Evolutionary conservation across 1,140 invertebrate species (phyloP), one percentile per base, ranked within the genome.

Genomic region (Belonocnema kinseyi): DNA sequence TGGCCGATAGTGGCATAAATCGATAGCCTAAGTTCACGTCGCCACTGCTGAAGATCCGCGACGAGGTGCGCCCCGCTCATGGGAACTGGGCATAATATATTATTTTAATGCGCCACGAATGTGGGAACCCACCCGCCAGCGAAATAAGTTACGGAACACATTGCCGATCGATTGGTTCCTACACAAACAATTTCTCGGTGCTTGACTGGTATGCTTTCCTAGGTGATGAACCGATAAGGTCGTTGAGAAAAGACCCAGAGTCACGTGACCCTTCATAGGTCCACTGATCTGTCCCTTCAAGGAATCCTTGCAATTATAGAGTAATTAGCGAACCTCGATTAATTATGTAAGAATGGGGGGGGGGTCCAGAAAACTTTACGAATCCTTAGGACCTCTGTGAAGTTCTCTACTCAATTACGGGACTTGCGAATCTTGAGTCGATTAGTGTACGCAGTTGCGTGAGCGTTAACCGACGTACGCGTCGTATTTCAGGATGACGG

Each of bases 31-130:
- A 13, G 54, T 58, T 75, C 73, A 50, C 73, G 73, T 75, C 73
- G 73, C 73, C 73, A 66, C 73, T n/a, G 73, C 51, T 75, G 74
- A 70, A 58, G 74, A 75, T 17, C 74, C 56, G 73, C 54, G 12
- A 46, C 70, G 46, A 76, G 72, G 74, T 72, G 72, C 76, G 73
- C 72, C 78, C 53, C 53, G 17, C n/a, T 52, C 58, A 58, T 75
- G 74, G 56, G 19, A 66, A 58, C 53, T 21, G 66, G 61, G 54
- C 56, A 54, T 66, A 77, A 71, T 75, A 72, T 58, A 40, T 78
- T 74, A 70, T 74, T 77, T 77, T 72, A 77, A 79, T 76, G 66
- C 74, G 75, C 72, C 33, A 58, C 73, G 74, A 80, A 77, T 78
- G 78, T 77, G 61, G 72, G 72, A 80, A 75, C 73, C 52, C 74